Evolutionary conservation across 2,797 vertebrate genomes (phyloP), one percentile per base, ranked within the genome.

Genomic region (Pipistrellus pipistrellus): DNA sequence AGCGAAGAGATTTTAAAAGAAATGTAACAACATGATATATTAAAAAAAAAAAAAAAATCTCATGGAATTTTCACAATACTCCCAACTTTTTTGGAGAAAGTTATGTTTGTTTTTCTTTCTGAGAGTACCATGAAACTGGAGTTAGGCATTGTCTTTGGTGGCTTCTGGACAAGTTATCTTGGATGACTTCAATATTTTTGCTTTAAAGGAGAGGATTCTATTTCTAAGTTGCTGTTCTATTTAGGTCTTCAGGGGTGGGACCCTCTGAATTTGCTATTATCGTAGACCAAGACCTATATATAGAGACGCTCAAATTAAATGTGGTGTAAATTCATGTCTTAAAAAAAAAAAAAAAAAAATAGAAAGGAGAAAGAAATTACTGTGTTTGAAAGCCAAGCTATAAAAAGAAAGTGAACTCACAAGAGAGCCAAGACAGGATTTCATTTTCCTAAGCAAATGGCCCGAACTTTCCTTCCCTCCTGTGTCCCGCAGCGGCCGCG

Each of bases 321-420:
- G 96, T 96, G 98, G 97, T 97, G 88, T 91, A 97, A 98, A 98
- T 97, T 97, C 95, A 84, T 4, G 75, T 91, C 96, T 97, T 96
- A 95, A 75, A 75, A 51, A 76, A 76, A 51, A 51, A 51, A 97
- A n/a, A n/a, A 97, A 97, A 98, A 98, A 41, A 6, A 38, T 5
- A 97, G 15, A 51, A 32, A 32, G 6, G n/a, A 66, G 96, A 98
- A 97, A 97, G 97, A 96, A 98, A 91, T 98, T 97, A 88, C 98
- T 97, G 95, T 96, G 91, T 98, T 97, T 92, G 95, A 96, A 97
- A 97, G 92, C 95, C 91, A 90, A 88, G 95, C 98, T 99, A 99
- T 99, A 99, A 99, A 99, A 99, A 99, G 98, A 98, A 98, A 98
- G 98, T 99, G 98, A 98, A 98, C 98, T 92, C 97, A 80, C 98